Evolutionary conservation across 2,797 vertebrate species (phyloP).

Genomic region (Onychomys torridus): DNA sequence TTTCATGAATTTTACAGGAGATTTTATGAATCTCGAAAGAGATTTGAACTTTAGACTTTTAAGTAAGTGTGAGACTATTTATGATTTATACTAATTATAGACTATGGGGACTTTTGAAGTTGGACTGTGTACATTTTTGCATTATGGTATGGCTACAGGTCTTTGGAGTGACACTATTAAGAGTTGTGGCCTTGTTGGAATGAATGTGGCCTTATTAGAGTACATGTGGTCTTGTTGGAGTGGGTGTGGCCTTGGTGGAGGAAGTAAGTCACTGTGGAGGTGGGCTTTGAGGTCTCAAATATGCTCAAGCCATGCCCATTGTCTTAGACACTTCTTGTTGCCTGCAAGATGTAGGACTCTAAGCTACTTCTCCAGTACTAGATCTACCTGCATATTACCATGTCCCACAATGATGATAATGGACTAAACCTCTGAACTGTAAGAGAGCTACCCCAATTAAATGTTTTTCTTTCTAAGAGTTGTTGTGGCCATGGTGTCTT

Average conservation of each 20-base stretch:
- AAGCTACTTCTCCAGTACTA: neutral
- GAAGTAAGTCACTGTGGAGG: neutral
- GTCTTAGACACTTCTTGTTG: neutral
- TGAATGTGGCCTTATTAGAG: neutral
- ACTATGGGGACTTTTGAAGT: too few relatives aligned
- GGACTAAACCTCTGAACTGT: neutral
- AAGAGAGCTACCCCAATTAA: neutral
- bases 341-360: neutral
- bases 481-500: neutral
- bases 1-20: too few relatives aligned
- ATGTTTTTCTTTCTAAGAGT: neutral
- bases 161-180: neutral
- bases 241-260: neutral
- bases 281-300: neutral
- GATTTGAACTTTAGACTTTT: too few relatives aligned
- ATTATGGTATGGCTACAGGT: too few relatives aligned
- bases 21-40: too few relatives aligned
- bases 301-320: neutral
- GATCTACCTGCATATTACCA: neutral
- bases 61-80: too few relatives aligned
- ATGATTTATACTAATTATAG: too few relatives aligned
- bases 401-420: neutral
- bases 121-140: too few relatives aligned
- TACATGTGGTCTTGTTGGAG: neutral
- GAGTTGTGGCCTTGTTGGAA: neutral